A percentile compares a stretch with the other conserved stretches of the same genome.
phyloP scores from a whole-genome alignment of 2,888 invertebrate species.

The Colletes collaris region DNA sequence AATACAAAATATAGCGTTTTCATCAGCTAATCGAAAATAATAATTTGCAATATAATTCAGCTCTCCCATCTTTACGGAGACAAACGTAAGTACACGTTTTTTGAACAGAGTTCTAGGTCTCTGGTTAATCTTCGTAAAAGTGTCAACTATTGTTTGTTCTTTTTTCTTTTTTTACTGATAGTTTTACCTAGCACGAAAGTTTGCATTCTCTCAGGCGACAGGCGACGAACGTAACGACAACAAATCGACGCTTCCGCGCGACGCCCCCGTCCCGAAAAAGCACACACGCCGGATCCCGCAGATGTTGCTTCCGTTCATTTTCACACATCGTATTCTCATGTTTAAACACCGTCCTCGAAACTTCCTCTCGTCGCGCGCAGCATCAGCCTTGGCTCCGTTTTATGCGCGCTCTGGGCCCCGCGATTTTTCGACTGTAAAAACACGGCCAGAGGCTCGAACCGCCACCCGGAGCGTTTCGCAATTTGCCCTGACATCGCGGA shows the following conservation, averaged over 20 bases:
- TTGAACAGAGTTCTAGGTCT: too few species aligned
- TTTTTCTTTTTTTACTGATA: too few species aligned
- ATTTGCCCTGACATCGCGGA: slow-evolving; percentile 58
- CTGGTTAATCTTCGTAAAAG: background rate
- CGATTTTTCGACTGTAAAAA: slow-evolving; percentile 22
- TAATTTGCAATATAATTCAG: too few species aligned
- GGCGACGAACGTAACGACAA: slow-evolving; percentile 24
- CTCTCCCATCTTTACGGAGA: too few species aligned
- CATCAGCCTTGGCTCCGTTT: background rate
- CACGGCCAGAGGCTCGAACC: background rate
- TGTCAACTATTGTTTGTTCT: background rate
- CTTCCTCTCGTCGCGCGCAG: slow-evolving; percentile 2
- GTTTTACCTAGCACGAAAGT: background rate
- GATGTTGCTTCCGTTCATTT: slow-evolving; percentile 36
- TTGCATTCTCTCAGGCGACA: slow-evolving; percentile 10
- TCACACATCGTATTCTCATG: background rate
- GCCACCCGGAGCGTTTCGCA: slow-evolving; percentile 46
- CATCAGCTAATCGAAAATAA: too few species aligned
- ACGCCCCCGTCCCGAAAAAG: slow-evolving; percentile 24
- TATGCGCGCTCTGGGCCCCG: background rate
- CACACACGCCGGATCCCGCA: slow-evolving; percentile 1
- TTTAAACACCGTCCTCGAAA: slow-evolving; percentile 29
- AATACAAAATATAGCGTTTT: too few species aligned
- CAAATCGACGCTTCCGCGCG: slow-evolving; percentile 38
- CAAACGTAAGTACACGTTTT: too few species aligned